Base-by-base conservation (phyloP, 2,888 invertebrate species). In the Philereme vetulata region DNA sequence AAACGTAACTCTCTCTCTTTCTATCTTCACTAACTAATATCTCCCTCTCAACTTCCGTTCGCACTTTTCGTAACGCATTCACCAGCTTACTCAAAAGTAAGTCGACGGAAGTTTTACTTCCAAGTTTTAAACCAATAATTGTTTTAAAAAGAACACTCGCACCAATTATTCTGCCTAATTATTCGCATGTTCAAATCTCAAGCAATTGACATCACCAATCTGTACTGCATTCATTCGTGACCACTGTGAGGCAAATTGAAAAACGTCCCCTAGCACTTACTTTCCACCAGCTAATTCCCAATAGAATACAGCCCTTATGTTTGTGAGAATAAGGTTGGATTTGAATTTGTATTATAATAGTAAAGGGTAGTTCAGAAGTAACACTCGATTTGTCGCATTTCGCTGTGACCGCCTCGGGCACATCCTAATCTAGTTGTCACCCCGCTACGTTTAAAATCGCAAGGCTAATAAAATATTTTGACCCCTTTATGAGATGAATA, bases 391-490 rank as follows among this genome's bases (percentile, higher is more conserved):
- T 83, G 84, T 78, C 77, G 80, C 76, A 67, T 62, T 61, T 74
- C 72, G 48, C 8, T 46, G 64, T 59, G 61, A 67, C 73, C 81
- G 81, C 81, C 78, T 75, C 71, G 72, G 65, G 72, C 81, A 77
- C 81, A 77, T 80, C 76, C 75, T 90, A 91, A 92, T 90, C 88
- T 85, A 78, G 88, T 92, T 92, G 85, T 80, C 85, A 76, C 88
- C 85, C 78, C 78, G 83, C 85, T 84, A 87, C 80, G 82, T 84
- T 92, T 92, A 91, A 92, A 90, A 88, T 91, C 89, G 87, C 87
- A 89, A 84, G 90, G 90, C 91, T 92, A 91, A 91, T 91, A 92
- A 91, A 92, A 91, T 91, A 87, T 90, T 91, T 90, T 91, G 91
- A 91, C 90, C 92, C 92, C 85, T 90, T 90, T 89, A 91, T 84